Conservation (phyloP, 2,797 vertebrate species). For the Crax fasciolata region DNA sequence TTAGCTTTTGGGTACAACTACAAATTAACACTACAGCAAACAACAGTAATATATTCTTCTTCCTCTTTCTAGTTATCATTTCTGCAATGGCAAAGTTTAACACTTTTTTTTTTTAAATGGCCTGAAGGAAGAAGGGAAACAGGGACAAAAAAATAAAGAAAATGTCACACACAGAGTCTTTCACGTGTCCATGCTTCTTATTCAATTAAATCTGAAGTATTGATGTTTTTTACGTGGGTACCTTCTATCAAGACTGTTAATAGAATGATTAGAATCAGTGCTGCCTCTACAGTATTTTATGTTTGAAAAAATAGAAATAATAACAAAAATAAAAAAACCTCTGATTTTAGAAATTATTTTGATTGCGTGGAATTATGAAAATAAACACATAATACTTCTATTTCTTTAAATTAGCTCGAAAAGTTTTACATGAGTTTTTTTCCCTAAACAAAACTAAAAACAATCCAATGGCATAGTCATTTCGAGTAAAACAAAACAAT, state of each 20-base stretch:
- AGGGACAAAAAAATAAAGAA: not conserved
- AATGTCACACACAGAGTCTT: not conserved
- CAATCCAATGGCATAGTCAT: not conserved
- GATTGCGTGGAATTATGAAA: not conserved
- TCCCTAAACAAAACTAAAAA: not conserved
- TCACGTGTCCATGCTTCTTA: not conserved
- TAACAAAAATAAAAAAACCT: not conserved
- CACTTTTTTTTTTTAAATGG: not conserved
- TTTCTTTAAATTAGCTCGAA: not conserved
- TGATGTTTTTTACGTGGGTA: not conserved
- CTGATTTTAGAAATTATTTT: not conserved
- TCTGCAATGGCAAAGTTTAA: not conserved
- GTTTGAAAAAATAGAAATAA: not conserved
- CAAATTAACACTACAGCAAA: not conserved
- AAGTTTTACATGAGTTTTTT: accelerated
- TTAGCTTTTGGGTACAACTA: not conserved
- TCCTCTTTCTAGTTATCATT: not conserved
- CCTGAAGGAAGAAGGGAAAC: accelerated
- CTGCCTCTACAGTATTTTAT: not conserved
- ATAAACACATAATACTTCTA: not conserved
- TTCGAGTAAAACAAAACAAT: not conserved
- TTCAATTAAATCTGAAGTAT: not conserved
- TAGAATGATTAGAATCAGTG: not conserved
- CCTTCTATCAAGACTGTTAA: not conserved
- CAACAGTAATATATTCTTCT: not conserved